These are phyloP conservation scores for Actinia equina DNA, from an alignment of 64 coral and sea anemone species.

Conservation along the genomic window DNA sequence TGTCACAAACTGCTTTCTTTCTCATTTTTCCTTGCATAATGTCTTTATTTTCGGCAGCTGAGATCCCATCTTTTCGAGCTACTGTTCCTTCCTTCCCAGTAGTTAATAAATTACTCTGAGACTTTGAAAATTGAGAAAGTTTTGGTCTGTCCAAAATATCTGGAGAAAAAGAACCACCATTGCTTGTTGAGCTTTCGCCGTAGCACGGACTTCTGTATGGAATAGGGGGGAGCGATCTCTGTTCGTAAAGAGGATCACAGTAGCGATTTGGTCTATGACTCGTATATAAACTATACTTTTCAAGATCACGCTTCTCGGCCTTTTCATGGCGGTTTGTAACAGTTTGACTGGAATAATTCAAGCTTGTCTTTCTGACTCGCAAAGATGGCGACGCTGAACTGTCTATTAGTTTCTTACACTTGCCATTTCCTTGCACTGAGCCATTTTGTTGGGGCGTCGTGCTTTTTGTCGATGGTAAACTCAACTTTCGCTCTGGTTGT, in stretches of 20 bases:
- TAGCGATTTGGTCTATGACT: neutral
- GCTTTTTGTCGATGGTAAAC: constrained; percentile 13
- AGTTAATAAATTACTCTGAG: neutral
- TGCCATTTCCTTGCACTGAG: neutral
- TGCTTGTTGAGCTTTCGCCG: neutral
- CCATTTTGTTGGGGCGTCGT: neutral
- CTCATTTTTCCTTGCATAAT: constrained; percentile 54
- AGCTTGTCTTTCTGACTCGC: neutral
- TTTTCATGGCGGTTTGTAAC: neutral
- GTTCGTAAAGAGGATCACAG: constrained; percentile 1
- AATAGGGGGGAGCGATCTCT: neutral
- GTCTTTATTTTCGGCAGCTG: constrained; percentile 16
- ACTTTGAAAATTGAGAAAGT: neutral
- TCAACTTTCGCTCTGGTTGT: neutral
- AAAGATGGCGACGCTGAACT: neutral
- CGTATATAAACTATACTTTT: neutral
- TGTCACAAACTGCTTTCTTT: constrained; percentile 77
- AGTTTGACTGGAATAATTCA: neutral
- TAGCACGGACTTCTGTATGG: neutral
- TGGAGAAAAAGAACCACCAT: neutral
- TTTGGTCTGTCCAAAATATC: neutral
- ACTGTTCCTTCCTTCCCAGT: neutral
- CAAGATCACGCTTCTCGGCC: neutral
- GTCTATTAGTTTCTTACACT: neutral
- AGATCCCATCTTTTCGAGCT: constrained; percentile 9